Evolutionary conservation across 2,888 invertebrate species (phyloP).

Genomic region (Hesperia comma): DNA sequence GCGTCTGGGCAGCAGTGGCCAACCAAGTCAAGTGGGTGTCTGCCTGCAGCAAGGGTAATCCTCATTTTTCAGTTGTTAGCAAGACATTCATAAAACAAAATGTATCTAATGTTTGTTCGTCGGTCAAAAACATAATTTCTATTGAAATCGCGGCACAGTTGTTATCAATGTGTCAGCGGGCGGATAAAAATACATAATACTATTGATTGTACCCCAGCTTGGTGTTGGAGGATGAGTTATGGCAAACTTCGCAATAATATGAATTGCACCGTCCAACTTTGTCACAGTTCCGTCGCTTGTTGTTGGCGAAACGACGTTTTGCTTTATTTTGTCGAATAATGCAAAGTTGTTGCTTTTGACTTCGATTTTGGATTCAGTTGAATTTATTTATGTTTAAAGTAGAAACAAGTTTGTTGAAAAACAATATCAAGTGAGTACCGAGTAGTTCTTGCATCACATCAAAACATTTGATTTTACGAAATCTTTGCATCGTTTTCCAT

Average conservation of each 20-base stretch:
- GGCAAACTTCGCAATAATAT: constrained; percentile 31
- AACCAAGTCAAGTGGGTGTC: too few relatives aligned
- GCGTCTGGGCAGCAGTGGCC: too few relatives aligned
- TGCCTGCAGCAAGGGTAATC: too few relatives aligned
- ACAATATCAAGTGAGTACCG: too few relatives aligned
- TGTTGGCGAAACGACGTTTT: constrained; percentile 10
- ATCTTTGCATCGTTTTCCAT: too few relatives aligned
- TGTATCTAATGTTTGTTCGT: neutral
- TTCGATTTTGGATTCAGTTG: neutral
- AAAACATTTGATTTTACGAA: too few relatives aligned
- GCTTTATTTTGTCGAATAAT: constrained; percentile 9
- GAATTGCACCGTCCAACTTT: constrained; percentile 30
- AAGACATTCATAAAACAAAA: too few relatives aligned
- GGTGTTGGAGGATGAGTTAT: constrained; percentile 30
- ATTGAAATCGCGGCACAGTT: constrained; percentile 6
- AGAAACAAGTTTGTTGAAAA: neutral
- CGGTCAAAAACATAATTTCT: constrained; percentile 23
- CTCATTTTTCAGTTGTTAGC: too few relatives aligned
- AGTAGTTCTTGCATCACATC: too few relatives aligned
- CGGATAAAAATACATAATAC: constrained; percentile 22
- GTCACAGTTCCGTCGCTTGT: constrained; percentile 19
- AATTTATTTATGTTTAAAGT: neutral
- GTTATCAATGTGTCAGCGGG: constrained; percentile 24
- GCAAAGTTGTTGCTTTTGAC: neutral
- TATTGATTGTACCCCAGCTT: constrained; percentile 18